phyloP scores from a whole-genome alignment of 2,888 invertebrate species.

The Ptilodon capucinus region DNA sequence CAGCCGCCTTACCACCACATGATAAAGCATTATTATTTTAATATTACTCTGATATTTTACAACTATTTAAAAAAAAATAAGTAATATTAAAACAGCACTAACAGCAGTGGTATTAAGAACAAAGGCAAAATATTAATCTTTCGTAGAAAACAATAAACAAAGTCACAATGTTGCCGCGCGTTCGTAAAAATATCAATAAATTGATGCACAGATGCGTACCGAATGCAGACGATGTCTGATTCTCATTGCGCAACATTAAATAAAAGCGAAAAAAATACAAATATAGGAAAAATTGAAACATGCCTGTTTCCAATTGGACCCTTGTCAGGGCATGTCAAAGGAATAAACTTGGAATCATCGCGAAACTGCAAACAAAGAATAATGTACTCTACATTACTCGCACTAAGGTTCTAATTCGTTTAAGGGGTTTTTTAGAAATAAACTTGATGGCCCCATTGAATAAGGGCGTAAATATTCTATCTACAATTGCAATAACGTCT shows the following conservation, averaged over 20 bases:
- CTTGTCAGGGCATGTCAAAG: conserved; percentile 59
- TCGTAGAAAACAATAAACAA: background rate
- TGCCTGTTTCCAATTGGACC: conserved; percentile 57
- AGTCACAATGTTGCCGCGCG: conserved; percentile 16
- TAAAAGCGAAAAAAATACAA: conserved; percentile 54
- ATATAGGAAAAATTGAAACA: conserved; percentile 61
- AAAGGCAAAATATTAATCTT: background rate
- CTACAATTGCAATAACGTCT: conserved; percentile 8
- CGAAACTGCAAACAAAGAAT: conserved; percentile 8
- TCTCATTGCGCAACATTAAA: conserved; percentile 57
- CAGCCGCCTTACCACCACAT: too few species aligned
- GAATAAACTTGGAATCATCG: conserved; percentile 44
- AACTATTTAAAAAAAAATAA: too few species aligned
- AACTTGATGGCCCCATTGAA: conserved; percentile 9
- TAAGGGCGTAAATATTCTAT: conserved; percentile 16
- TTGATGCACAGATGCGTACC: conserved; percentile 60
- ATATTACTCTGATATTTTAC: too few species aligned
- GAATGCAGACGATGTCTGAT: conserved; percentile 53
- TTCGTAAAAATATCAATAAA: conserved; percentile 49
- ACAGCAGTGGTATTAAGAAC: too few species aligned
- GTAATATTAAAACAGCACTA: too few species aligned
- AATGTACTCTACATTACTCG: conserved; percentile 14
- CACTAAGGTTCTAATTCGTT: conserved; percentile 2
- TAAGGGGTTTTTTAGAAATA: conserved; percentile 9
- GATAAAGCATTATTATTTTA: too few species aligned